phyloP scores from a whole-genome alignment of 2,113 vertebrate species.

The Sylvia atricapilla region DNA sequence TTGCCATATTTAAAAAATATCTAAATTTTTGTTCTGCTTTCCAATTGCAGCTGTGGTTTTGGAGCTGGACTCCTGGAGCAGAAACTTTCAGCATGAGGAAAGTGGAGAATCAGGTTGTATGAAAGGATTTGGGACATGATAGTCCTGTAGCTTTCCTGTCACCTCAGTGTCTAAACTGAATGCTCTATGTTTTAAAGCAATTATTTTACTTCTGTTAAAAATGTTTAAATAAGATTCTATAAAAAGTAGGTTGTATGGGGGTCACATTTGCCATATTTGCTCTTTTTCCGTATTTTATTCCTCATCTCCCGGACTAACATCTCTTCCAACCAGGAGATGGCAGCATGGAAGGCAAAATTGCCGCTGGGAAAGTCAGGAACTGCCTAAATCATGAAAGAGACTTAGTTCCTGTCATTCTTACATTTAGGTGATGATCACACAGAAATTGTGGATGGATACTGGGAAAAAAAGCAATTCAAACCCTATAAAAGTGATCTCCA shows the following conservation, averaged over 20 bases:
- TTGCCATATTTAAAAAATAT: accelerated
- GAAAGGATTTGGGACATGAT: neutral
- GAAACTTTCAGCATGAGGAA: neutral
- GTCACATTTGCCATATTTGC: neutral
- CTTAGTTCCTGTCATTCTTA: neutral
- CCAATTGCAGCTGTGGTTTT: neutral
- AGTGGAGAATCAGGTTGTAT: neutral
- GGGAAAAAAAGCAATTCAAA: neutral
- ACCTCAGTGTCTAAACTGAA: neutral
- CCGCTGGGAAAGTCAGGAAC: neutral
- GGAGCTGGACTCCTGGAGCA: neutral
- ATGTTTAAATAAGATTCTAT: neutral
- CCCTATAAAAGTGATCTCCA: neutral
- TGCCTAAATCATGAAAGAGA: neutral
- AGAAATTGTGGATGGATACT: neutral
- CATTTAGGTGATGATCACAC: neutral
- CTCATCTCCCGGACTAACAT: neutral
- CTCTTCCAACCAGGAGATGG: conserved; percentile 30
- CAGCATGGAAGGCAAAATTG: conserved; percentile 5
- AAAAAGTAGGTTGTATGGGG: neutral
- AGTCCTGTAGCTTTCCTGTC: neutral
- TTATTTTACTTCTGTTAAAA: neutral
- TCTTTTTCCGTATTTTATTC: neutral
- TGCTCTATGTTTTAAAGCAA: neutral
- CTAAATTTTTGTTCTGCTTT: neutral